These are phyloP conservation scores for Drosophila antonietae DNA, from an alignment of 2,888 invertebrate genomes.

Conservation along the genomic window DNA sequence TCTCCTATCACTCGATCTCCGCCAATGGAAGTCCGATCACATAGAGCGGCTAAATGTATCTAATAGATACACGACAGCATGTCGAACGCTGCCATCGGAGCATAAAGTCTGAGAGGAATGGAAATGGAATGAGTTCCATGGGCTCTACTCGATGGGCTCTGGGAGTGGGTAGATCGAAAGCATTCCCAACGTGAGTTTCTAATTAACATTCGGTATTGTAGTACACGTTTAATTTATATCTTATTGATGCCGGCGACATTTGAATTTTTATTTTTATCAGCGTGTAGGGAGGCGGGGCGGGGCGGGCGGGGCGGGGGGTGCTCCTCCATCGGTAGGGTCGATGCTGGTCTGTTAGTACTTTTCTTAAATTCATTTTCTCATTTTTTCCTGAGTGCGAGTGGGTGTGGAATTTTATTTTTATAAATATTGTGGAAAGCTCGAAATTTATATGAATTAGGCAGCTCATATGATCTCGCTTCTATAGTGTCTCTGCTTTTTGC, in stretches of 20 bases:
- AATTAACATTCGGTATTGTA: conserved; percentile 79
- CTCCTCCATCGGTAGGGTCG: conserved; percentile 24
- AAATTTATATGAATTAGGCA: conserved; percentile 71
- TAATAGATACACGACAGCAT: conserved; percentile 80
- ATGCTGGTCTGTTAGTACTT: conserved; percentile 39
- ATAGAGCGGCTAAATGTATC: conserved; percentile 75
- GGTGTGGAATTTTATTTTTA: conserved; percentile 78
- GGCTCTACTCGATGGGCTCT: background rate
- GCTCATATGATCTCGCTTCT: conserved; percentile 24
- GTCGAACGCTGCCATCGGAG: conserved; percentile 65
- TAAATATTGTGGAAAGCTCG: conserved; percentile 74
- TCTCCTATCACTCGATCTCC: background rate
- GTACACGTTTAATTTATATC: conserved; percentile 80
- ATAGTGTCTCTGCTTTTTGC: conserved; percentile 7
- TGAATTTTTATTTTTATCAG: conserved; percentile 78
- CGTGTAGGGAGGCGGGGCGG: background rate
- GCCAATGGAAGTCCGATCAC: conserved; percentile 30
- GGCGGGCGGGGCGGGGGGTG: background rate
- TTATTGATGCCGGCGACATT: conserved; percentile 81
- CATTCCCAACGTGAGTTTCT: conserved; percentile 68
- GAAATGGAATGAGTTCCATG: background rate
- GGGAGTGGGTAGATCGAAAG: conserved; percentile 7
- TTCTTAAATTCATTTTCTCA: conserved; percentile 53
- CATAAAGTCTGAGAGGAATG: conserved; percentile 27
- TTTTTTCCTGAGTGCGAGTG: conserved; percentile 21